These are phyloP conservation scores for Jacana jacana DNA, from an alignment of 2,113 vertebrate genomes.

Conservation along the genomic window DNA sequence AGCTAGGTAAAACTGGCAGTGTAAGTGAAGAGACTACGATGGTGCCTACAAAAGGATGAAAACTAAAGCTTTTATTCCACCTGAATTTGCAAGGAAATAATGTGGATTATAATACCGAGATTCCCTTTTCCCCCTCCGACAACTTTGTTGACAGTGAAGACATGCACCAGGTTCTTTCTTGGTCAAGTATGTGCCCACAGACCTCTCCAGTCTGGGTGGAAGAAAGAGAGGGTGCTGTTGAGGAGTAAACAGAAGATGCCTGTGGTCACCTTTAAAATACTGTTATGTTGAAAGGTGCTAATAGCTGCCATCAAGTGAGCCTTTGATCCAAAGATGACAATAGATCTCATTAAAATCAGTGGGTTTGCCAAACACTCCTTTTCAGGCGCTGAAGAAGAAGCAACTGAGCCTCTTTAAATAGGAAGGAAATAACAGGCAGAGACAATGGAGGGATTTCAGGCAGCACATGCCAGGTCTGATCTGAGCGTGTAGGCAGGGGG, in stretches of 20 bases:
- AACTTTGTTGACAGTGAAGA: constrained; percentile 26
- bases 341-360: constrained; percentile 45
- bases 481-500: neutral
- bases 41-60: neutral
- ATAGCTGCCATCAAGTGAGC: constrained; percentile 36
- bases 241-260: constrained; percentile 41
- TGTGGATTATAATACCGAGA: neutral
- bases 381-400: constrained; percentile 27
- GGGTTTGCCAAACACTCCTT: constrained; percentile 11
- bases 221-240: constrained; percentile 22
- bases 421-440: neutral
- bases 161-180: constrained; percentile 22
- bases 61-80: neutral
- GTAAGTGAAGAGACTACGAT: neutral
- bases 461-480: neutral
- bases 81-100: constrained; percentile 40
- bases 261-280: constrained; percentile 57
- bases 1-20: neutral
- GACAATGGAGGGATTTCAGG: constrained; percentile 27
- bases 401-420: neutral
- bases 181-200: constrained; percentile 39
- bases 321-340: constrained; percentile 59
- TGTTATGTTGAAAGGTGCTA: constrained; percentile 54
- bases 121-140: neutral
- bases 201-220: neutral